Evolutionary conservation across 2,113 vertebrate species (phyloP).

Genomic region (Sclerurus mexicanus): DNA sequence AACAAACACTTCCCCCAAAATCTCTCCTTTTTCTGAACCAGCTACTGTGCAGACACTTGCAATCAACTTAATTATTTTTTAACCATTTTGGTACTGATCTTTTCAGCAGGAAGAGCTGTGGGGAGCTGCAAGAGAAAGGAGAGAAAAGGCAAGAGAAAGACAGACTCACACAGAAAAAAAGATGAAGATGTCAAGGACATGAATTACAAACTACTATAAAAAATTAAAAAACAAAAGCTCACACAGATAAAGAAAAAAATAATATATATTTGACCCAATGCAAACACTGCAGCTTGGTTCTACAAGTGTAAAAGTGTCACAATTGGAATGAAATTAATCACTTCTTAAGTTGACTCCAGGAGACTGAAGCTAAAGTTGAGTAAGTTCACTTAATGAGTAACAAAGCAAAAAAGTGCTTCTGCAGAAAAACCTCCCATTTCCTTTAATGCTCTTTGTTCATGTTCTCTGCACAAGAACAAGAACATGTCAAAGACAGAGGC

Average conservation of each 20-base stretch:
- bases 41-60: background rate
- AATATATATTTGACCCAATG: background rate
- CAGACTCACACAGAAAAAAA: background rate
- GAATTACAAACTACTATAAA: background rate
- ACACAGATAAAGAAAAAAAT: background rate
- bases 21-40: background rate
- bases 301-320: background rate
- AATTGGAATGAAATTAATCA: background rate
- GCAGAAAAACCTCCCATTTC: background rate
- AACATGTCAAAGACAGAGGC: rapidly evolving
- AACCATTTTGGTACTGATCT: background rate
- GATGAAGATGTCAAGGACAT: background rate
- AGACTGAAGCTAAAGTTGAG: background rate
- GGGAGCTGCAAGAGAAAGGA: background rate
- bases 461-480: background rate
- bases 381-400: background rate
- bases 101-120: background rate
- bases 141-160: background rate
- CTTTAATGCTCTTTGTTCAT: background rate
- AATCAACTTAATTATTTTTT: background rate
- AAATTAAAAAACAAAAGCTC: background rate
- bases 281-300: background rate
- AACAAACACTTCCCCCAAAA: background rate
- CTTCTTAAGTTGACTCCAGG: background rate
- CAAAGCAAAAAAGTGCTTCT: background rate